Conservation (phyloP, 2,797 vertebrate species). For the Gouania willdenowi region DNA sequence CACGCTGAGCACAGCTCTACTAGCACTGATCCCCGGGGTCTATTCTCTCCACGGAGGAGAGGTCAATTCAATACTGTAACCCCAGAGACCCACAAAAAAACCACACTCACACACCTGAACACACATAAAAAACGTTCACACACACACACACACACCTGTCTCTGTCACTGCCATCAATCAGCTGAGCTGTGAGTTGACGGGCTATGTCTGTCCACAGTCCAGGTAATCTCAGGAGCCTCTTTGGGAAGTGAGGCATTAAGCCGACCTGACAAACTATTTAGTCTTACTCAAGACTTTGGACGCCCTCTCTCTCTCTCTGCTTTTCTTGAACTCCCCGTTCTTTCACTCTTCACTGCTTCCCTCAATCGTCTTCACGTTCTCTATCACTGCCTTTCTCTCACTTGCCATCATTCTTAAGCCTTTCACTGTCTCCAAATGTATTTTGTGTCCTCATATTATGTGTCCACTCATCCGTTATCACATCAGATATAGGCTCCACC, state of each 20-base stretch:
- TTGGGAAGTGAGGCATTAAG: conserved; percentile 71
- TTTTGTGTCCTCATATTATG: conserved; percentile 34
- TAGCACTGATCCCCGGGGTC: conserved; percentile 68
- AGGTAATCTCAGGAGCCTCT: conserved; percentile 69
- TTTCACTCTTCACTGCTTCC: conserved; percentile 31
- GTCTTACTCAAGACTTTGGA: conserved; percentile 63
- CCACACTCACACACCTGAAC: conserved; percentile 34
- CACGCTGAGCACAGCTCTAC: conserved; percentile 65
- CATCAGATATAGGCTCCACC: conserved; percentile 6
- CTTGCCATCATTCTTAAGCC: conserved; percentile 25
- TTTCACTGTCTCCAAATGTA: conserved; percentile 14
- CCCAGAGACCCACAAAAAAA: conserved; percentile 40
- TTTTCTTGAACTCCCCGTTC: conserved; percentile 16
- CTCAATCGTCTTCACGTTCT: neutral
- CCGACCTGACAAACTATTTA: conserved; percentile 69
- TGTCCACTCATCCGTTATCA: conserved; percentile 22
- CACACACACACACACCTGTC: conserved; percentile 46
- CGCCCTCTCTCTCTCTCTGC: conserved; percentile 19
- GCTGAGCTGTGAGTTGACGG: conserved; percentile 56
- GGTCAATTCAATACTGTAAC: conserved; percentile 75
- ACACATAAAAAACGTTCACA: conserved; percentile 26
- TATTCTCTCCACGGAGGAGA: conserved; percentile 67
- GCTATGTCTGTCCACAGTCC: conserved; percentile 64
- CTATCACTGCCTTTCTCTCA: neutral
- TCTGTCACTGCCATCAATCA: conserved; percentile 66